Evolutionary conservation across 2,888 invertebrate genomes (phyloP).

Genomic region (Drymonia ruficornis): DNA sequence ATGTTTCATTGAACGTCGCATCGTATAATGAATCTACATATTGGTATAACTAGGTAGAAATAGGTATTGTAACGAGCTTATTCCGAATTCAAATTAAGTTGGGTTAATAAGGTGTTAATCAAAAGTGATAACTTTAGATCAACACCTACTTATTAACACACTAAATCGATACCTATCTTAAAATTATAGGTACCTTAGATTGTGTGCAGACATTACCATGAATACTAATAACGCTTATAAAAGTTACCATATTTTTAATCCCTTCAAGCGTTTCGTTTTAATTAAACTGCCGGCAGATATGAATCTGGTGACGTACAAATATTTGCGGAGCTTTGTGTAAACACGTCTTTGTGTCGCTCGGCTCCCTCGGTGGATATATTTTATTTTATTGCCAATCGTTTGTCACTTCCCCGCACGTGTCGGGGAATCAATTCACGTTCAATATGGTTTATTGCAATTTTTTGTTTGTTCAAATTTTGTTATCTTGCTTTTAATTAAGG

Average conservation of each 20-base stretch:
- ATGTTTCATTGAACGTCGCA: too few relatives aligned
- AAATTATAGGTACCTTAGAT: too few relatives aligned
- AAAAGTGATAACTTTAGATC: too few relatives aligned
- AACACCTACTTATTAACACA: too few relatives aligned
- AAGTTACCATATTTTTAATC: not conserved
- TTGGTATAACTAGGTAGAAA: too few relatives aligned
- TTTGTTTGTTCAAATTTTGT: constrained; percentile 2
- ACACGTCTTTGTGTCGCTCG: constrained; percentile 59
- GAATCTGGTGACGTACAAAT: constrained; percentile 53
- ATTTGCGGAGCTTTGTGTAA: constrained; percentile 67
- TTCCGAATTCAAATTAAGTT: too few relatives aligned
- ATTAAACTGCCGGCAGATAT: constrained; percentile 5
- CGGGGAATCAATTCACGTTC: constrained; percentile 13
- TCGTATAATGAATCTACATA: too few relatives aligned
- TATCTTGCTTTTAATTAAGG: not conserved
- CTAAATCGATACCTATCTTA: too few relatives aligned
- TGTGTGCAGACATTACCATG: too few relatives aligned
- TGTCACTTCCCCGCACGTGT: constrained; percentile 59
- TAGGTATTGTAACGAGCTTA: too few relatives aligned
- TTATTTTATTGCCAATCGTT: constrained; percentile 48
- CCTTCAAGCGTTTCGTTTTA: constrained; percentile 8
- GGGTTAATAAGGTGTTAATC: too few relatives aligned
- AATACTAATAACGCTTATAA: not conserved
- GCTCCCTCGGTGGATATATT: constrained; percentile 52
- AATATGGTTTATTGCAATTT: not conserved